Evolutionary conservation across 1,140 invertebrate species (phyloP).

Genomic region (Drosophila dunni): DNA sequence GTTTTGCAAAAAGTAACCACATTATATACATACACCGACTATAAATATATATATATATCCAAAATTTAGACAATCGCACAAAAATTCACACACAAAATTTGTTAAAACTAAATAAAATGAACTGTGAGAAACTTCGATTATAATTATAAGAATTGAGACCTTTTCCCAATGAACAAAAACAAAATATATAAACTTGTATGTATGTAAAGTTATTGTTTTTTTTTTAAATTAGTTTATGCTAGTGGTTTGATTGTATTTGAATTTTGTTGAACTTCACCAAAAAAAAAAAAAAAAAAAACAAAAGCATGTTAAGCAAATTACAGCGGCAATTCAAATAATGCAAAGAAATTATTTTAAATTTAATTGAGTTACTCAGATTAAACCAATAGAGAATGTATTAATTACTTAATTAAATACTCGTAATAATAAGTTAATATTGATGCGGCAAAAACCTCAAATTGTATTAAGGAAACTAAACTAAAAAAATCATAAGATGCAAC

Average conservation of each 20-base stretch:
- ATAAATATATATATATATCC: slow-evolving; percentile 19
- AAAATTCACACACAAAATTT: slow-evolving; percentile 73
- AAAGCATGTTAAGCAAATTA: slow-evolving; percentile 68
- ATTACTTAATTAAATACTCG: slow-evolving; percentile 13
- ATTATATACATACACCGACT: slow-evolving; percentile 76
- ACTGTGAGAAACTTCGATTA: slow-evolving; percentile 44
- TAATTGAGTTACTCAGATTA: slow-evolving; percentile 68
- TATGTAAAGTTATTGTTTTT: slow-evolving; percentile 69
- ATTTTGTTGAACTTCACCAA: slow-evolving; percentile 36
- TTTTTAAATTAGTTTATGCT: slow-evolving; percentile 55
- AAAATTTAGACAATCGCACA: slow-evolving; percentile 66
- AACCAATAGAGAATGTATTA: slow-evolving; percentile 6
- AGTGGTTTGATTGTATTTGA: slow-evolving; percentile 39
- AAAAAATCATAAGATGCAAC: slow-evolving; percentile 52
- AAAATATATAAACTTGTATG: slow-evolving; percentile 61
- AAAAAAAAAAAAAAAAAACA: slow-evolving; percentile 53
- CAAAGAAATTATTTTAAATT: slow-evolving; percentile 48
- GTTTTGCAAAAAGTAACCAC: slow-evolving; percentile 70
- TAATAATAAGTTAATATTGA: slow-evolving; percentile 42
- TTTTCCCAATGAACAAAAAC: slow-evolving; percentile 22
- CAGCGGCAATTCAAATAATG: slow-evolving; percentile 39
- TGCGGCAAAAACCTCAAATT: slow-evolving; percentile 36
- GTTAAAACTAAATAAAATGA: slow-evolving; percentile 40
- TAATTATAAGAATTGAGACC: slow-evolving; percentile 56
- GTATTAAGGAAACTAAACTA: slow-evolving; percentile 48